Percentiles rank a stretch among this genome's conserved stretches.
These are phyloP conservation scores for Garrulus glandarius DNA, from an alignment of 2,797 vertebrate species.

Conservation along the genomic window DNA sequence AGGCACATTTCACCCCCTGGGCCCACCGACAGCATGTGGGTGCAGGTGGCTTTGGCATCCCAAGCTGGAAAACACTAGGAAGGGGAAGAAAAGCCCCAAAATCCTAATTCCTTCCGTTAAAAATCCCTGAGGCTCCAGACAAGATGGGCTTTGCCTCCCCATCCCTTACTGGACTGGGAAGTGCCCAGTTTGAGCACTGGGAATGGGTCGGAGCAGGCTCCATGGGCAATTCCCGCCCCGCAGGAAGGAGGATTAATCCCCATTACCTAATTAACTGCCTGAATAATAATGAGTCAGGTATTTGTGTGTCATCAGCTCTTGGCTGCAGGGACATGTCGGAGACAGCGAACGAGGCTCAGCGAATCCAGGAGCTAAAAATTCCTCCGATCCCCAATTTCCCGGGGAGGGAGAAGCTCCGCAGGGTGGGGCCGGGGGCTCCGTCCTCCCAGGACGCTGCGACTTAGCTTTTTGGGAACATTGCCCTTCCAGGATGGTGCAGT, in stretches of 20 bases:
- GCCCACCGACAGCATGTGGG: fast-evolving
- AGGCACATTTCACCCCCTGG: fast-evolving
- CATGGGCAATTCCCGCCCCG: neutral
- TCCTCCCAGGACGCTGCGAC: fast-evolving
- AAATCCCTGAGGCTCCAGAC: neutral
- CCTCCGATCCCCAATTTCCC: fast-evolving
- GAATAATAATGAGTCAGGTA: conserved; percentile 52
- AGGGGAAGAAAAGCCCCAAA: neutral
- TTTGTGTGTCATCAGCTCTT: conserved; percentile 1
- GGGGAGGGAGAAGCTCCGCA: fast-evolving
- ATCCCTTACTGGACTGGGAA: neutral
- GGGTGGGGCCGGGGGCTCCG: fast-evolving
- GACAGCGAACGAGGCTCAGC: neutral
- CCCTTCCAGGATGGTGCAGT: neutral
- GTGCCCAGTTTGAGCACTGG: neutral
- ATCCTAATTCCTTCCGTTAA: neutral
- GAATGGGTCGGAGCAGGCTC: neutral
- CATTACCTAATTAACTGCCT: conserved; percentile 34
- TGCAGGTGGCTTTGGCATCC: fast-evolving
- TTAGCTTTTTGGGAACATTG: neutral
- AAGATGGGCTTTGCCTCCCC: neutral
- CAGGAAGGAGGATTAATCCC: conserved; percentile 4
- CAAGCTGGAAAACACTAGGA: neutral
- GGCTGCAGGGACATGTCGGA: conserved; percentile 28
- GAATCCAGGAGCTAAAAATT: neutral